phyloP scores from a whole-genome alignment of 2,888 invertebrate genomes.

The Drosophila kambysellisi region DNA sequence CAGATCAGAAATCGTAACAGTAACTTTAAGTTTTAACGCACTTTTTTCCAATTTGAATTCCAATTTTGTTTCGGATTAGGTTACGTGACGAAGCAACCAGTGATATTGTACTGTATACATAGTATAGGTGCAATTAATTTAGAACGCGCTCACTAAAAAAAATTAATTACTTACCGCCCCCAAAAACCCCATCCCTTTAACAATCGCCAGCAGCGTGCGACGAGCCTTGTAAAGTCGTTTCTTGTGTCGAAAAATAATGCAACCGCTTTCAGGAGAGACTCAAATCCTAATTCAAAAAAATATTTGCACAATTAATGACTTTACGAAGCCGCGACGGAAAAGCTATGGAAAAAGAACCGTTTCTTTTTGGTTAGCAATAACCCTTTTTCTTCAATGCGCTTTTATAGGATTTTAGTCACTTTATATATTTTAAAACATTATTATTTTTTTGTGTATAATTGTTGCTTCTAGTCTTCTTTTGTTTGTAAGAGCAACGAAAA shows the following conservation, averaged over 20 bases:
- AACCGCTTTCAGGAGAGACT: constrained; percentile 82
- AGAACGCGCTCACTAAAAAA: constrained; percentile 83
- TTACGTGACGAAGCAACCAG: constrained; percentile 85
- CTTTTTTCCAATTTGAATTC: constrained; percentile 64
- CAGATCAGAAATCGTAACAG: constrained; percentile 39
- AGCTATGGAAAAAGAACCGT: constrained; percentile 46
- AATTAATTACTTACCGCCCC: constrained; percentile 44
- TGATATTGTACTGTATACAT: constrained; percentile 86
- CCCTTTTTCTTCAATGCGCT: constrained; percentile 72
- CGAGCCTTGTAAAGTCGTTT: constrained; percentile 81
- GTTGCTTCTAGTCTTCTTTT: constrained; percentile 85
- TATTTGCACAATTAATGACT: constrained; percentile 69
- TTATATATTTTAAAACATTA: constrained; percentile 72
- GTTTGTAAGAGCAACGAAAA: constrained; percentile 83
- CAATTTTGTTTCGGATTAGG: constrained; percentile 80
- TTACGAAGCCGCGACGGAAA: constrained; percentile 68
- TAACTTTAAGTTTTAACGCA: constrained; percentile 60
- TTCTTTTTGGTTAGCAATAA: constrained; percentile 65
- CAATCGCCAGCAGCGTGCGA: constrained; percentile 37
- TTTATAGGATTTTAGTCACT: constrained; percentile 80
- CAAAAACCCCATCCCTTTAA: constrained; percentile 23
- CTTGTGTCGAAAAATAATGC: constrained; percentile 55
- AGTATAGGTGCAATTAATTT: constrained; percentile 86
- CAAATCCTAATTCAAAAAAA: constrained; percentile 37
- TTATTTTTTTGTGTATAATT: constrained; percentile 81